phyloP scores from a whole-genome alignment of 2,888 invertebrate species.

The Harpalus rubripes region DNA sequence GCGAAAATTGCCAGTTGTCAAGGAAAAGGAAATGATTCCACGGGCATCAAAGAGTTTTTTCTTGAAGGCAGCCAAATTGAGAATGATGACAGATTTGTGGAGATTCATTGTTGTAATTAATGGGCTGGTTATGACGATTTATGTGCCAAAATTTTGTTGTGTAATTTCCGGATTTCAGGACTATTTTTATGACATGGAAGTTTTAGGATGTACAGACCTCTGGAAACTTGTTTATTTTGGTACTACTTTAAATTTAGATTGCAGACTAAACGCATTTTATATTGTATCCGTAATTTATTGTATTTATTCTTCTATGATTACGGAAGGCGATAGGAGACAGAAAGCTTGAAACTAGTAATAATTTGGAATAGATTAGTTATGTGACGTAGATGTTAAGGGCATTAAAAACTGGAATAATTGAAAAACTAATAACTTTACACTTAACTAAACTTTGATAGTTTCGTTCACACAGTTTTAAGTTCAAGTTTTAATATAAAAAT shows the following conservation, averaged over 20 bases:
- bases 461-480: too few species aligned
- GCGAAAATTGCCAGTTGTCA: slow-evolving; percentile 27
- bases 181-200: not conserved
- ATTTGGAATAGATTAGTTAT: too few species aligned
- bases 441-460: too few species aligned
- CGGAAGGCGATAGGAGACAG: too few species aligned
- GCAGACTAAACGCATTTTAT: not conserved
- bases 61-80: not conserved
- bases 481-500: too few species aligned
- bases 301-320: not conserved
- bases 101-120: not conserved
- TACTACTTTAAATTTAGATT: not conserved
- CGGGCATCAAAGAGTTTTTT: not conserved
- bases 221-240: not conserved
- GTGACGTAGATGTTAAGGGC: too few species aligned
- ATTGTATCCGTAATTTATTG: not conserved
- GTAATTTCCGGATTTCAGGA: not conserved
- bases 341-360: too few species aligned
- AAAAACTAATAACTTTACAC: too few species aligned
- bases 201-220: not conserved
- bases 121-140: not conserved
- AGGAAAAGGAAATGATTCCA: slow-evolving; percentile 8
- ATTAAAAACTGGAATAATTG: too few species aligned
- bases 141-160: not conserved
- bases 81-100: not conserved